phyloP scores from a whole-genome alignment of 2,888 invertebrate species.

The Heteropelma amictum region DNA sequence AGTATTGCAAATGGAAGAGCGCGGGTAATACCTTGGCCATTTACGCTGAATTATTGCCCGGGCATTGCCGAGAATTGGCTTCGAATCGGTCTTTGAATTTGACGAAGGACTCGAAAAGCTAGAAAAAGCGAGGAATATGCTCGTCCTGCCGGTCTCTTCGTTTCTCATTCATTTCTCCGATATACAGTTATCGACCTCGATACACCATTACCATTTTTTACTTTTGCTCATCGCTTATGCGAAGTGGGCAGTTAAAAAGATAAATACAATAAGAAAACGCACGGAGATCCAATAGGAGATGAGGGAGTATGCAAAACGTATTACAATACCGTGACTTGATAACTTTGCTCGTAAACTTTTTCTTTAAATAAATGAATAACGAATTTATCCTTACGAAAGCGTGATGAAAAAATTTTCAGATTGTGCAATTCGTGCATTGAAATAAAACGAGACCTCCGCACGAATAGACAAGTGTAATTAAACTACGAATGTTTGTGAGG shows the following conservation, averaged over 20 bases:
- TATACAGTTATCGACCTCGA: slow-evolving; percentile 16
- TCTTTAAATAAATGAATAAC: too few relatives aligned
- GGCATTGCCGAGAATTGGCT: slow-evolving; percentile 68
- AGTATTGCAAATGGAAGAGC: slow-evolving; percentile 64
- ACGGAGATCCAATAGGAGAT: slow-evolving; percentile 2
- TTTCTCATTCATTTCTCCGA: slow-evolving; percentile 32
- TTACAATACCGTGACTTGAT: not conserved
- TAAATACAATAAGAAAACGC: not conserved
- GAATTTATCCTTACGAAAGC: too few relatives aligned
- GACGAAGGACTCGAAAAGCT: slow-evolving; percentile 35
- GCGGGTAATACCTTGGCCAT: slow-evolving; percentile 68
- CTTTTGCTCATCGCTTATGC: not conserved
- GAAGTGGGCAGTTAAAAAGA: not conserved
- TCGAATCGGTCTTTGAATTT: slow-evolving; percentile 65
- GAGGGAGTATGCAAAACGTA: not conserved
- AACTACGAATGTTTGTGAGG: too few relatives aligned
- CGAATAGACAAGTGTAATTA: too few relatives aligned
- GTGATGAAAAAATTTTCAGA: too few relatives aligned
- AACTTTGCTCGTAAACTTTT: too few relatives aligned
- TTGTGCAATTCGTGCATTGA: too few relatives aligned
- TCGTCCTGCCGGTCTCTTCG: slow-evolving; percentile 16
- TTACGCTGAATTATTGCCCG: slow-evolving; percentile 68
- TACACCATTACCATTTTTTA: slow-evolving; percentile 9
- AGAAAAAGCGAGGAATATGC: slow-evolving; percentile 16
- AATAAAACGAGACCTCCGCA: too few relatives aligned